Base-by-base conservation (phyloP, 2,797 vertebrate genomes). In the Sardinella longiceps region DNA sequence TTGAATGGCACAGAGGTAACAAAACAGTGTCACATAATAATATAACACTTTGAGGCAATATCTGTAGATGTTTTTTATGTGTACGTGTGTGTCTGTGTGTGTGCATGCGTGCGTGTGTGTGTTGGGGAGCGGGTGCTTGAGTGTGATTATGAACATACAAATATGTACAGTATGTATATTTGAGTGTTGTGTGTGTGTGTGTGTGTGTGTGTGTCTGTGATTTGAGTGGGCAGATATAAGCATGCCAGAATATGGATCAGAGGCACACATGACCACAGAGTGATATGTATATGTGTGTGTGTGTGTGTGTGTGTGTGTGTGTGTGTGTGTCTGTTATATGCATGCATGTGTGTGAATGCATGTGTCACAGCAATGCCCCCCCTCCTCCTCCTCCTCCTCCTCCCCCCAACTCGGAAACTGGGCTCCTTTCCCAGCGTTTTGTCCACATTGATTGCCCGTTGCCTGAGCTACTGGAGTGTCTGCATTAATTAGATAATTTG, bases 401-500 rank as follows among this genome's bases (percentile, higher is more conserved):
- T n/a, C n/a, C n/a, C n/a, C n/a, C n/a, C n/a, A n/a, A n/a, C 25
- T 28, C 51, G 28, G 20, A 53, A 80, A 74, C 51, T 58, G 80
- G 84, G 82, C 86, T 86, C 77, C 5, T 82, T 83, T 88, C 81
- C 60, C 50, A 39, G 80, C 81, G 86, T 89, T 92, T 88, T 90
- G 77, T 86, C 85, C 82, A 70, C 88, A 92, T 90, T 88, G 91
- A 91, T 91, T 90, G 91, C 89, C 87, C 85, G 20, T 23, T 23
- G 86, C 84, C 85, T 85, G 77, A 86, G 86, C 89, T 88, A 48
- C 87, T 85, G 89, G 90, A 93, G 91, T 93, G 91, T 89, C 87
- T 88, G 90, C 94, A 95, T 95, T 93, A 94, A 95, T 94, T 93
- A 93, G 91, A 94, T 92, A 84, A 93, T 94, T 93, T 94, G 93